These are phyloP conservation scores for Scatophagus argus DNA, from an alignment of 2,113 vertebrate species.

Conservation along the genomic window DNA sequence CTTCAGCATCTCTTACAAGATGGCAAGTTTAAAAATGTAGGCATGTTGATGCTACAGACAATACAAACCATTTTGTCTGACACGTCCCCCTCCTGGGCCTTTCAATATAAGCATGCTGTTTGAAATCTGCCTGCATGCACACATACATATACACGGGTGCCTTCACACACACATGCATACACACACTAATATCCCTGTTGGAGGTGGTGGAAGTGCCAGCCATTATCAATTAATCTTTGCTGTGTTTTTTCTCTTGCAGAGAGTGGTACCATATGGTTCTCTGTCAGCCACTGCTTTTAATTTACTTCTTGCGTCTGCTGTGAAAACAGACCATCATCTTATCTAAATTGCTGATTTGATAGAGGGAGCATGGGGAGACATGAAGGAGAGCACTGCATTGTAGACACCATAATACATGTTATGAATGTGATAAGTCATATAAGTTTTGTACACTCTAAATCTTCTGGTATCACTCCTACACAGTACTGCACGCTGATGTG, in stretches of 20 bases:
- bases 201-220: constrained; percentile 84
- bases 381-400: constrained; percentile 38
- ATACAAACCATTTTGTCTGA: constrained; percentile 79
- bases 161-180: constrained; percentile 25
- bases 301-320: constrained; percentile 84
- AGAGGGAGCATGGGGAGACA: constrained; percentile 68
- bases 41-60: constrained; percentile 68
- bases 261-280: constrained; percentile 85
- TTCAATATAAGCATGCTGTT: constrained; percentile 79
- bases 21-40: constrained; percentile 72
- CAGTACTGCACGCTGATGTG: neutral
- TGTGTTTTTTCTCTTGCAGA: constrained; percentile 79
- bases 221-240: constrained; percentile 87
- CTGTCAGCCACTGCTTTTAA: constrained; percentile 87
- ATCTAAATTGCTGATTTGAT: constrained; percentile 85
- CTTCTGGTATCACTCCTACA: neutral
- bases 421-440: neutral
- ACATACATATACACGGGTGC: constrained; percentile 48
- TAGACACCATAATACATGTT: constrained; percentile 54
- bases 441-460: neutral
- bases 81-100: constrained; percentile 78
- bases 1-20: constrained; percentile 69
- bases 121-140: constrained; percentile 75
- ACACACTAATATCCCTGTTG: constrained; percentile 74
- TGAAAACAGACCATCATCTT: constrained; percentile 84